phyloP scores from a whole-genome alignment of 92 coral and sea anemone genomes.

The Palythoa caribaeorum region DNA sequence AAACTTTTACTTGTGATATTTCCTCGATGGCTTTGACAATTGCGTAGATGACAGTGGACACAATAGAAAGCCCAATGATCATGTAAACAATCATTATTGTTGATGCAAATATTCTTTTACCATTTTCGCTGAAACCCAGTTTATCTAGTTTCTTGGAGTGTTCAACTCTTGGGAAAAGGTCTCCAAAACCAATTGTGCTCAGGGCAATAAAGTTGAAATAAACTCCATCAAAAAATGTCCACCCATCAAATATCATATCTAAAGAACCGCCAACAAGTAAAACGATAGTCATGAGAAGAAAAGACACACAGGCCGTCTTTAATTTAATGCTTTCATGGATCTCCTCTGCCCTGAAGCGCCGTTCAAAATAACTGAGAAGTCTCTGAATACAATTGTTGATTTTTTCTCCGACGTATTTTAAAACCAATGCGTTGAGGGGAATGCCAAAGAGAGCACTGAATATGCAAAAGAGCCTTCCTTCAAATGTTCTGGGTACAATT shows the following conservation, averaged over 20 bases:
- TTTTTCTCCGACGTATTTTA: conserved; percentile 81
- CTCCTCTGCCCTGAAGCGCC: conserved; percentile 20
- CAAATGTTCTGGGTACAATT: conserved; percentile 81
- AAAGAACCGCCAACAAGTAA: conserved; percentile 77
- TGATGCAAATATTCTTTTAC: conserved; percentile 81
- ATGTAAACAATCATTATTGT: conserved; percentile 72
- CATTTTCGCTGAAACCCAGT: conserved; percentile 74
- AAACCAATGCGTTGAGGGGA: conserved; percentile 81
- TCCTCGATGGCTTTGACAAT: conserved; percentile 84
- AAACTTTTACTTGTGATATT: conserved; percentile 64
- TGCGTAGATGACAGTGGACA: conserved; percentile 79
- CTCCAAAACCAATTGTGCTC: conserved; percentile 91
- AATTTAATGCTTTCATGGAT: conserved; percentile 57
- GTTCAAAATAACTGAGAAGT: conserved; percentile 56
- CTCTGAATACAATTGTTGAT: conserved; percentile 61
- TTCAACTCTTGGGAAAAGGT: conserved; percentile 87
- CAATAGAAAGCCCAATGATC: conserved; percentile 80
- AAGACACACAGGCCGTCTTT: conserved; percentile 77
- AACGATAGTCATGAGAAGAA: conserved; percentile 72
- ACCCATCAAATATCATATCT: conserved; percentile 84
- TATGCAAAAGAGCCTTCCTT: conserved; percentile 85
- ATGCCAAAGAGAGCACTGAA: conserved; percentile 84
- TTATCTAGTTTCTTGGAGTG: conserved; percentile 77
- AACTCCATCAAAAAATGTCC: conserved; percentile 91
- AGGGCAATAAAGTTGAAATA: conserved; percentile 86